These are phyloP conservation scores for Amblyjoppa fuscipennis DNA, from an alignment of 2,888 invertebrate species.

Conservation along the genomic window DNA sequence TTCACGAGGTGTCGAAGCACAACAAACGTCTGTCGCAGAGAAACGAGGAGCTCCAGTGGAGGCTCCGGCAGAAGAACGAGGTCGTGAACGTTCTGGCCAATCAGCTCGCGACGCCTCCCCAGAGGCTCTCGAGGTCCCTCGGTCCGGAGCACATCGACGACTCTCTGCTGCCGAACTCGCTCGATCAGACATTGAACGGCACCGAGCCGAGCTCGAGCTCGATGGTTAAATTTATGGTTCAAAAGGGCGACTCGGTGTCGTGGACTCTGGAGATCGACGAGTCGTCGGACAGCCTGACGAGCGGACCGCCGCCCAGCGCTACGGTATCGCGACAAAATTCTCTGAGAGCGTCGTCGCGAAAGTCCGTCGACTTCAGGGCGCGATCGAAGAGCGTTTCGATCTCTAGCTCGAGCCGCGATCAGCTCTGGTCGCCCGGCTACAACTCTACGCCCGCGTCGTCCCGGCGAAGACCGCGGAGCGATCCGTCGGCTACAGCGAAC, in stretches of 20 bases:
- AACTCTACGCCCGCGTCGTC: slow-evolving; percentile 79
- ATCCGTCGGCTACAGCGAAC: slow-evolving; percentile 84
- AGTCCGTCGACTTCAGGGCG: slow-evolving; percentile 76
- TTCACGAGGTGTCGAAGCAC: slow-evolving; percentile 92
- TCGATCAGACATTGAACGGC: slow-evolving; percentile 84
- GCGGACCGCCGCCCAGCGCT: slow-evolving; percentile 64
- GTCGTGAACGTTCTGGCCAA: slow-evolving; percentile 86
- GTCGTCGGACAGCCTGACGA: slow-evolving; percentile 67
- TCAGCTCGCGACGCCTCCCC: slow-evolving; percentile 77
- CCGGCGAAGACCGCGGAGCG: slow-evolving; percentile 78
- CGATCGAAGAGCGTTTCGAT: slow-evolving; percentile 82
- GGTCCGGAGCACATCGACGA: slow-evolving; percentile 79
- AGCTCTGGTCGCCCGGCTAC: slow-evolving; percentile 78
- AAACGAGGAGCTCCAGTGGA: slow-evolving; percentile 96
- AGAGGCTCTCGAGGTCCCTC: slow-evolving; percentile 79
- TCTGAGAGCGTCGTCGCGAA: slow-evolving; percentile 76
- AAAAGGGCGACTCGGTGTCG: slow-evolving; percentile 94
- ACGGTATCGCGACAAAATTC: slow-evolving; percentile 80
- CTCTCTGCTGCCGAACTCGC: slow-evolving; percentile 63
- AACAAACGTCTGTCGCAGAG: slow-evolving; percentile 92
- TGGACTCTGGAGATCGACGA: slow-evolving; percentile 93
- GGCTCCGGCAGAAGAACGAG: slow-evolving; percentile 93
- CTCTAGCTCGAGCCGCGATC: slow-evolving; percentile 72
- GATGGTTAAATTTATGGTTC: slow-evolving; percentile 93
- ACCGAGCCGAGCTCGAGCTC: slow-evolving; percentile 90